These are phyloP conservation scores for Apodemia duryi DNA, from an alignment of 2,888 invertebrate genomes.

Conservation along the genomic window DNA sequence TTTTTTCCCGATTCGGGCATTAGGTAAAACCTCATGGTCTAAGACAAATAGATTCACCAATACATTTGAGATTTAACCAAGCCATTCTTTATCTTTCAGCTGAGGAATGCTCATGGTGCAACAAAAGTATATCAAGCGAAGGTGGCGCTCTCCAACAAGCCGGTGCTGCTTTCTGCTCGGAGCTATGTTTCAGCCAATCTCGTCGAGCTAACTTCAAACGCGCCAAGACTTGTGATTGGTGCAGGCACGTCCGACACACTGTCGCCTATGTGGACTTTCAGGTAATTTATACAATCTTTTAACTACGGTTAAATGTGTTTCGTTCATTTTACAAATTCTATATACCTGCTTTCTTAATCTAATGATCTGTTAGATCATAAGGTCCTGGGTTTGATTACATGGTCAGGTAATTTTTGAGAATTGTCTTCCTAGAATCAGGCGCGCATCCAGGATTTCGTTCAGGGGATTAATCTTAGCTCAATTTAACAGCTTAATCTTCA, in stretches of 20 bases:
- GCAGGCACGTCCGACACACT: conserved; percentile 92
- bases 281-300: conserved; percentile 50
- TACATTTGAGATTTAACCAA: not conserved
- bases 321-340: too few species aligned
- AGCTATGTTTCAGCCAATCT: conserved; percentile 94
- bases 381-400: too few species aligned
- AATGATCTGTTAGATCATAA: too few species aligned
- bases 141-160: conserved; percentile 69
- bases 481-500: too few species aligned
- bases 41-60: not conserved
- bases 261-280: conserved; percentile 95
- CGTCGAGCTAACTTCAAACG: conserved; percentile 93
- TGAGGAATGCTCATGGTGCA: conserved; percentile 88
- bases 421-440: too few species aligned
- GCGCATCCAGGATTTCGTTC: too few species aligned
- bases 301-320: too few species aligned
- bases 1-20: too few species aligned
- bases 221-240: conserved; percentile 96
- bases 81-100: conserved; percentile 32
- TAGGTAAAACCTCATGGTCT: too few species aligned
- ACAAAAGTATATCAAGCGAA: conserved; percentile 81
- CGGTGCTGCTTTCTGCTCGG: conserved; percentile 87
- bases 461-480: too few species aligned
- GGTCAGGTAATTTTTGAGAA: too few species aligned
- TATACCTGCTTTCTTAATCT: too few species aligned